phyloP scores from a whole-genome alignment of 35 echinoderm and acorn worm species.

The Lytechinus variegatus region DNA sequence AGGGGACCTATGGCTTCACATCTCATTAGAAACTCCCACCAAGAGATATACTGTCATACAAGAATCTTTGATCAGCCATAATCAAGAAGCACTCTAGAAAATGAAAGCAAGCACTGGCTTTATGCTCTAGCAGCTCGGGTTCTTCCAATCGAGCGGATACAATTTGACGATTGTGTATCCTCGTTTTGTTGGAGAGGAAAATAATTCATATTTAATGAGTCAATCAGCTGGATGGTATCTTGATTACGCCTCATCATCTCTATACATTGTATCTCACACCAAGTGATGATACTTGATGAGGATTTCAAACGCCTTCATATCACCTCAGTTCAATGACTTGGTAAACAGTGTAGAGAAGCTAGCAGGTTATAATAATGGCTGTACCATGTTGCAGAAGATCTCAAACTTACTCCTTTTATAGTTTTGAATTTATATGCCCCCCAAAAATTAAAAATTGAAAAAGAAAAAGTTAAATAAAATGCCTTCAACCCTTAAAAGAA shows the following conservation, averaged over 20 bases:
- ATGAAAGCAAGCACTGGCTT: not conserved
- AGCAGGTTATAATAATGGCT: too few species aligned
- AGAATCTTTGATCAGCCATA: not conserved
- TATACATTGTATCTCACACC: not conserved
- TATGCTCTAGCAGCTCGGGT: not conserved
- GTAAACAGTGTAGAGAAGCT: too few species aligned
- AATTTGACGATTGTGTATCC: not conserved
- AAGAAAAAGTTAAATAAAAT: too few species aligned
- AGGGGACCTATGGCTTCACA: not conserved
- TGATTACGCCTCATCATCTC: not conserved
- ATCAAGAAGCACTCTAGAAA: not conserved
- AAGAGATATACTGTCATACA: not conserved
- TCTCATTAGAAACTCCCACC: not conserved
- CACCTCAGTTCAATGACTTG: not conserved
- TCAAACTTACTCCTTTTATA: too few species aligned
- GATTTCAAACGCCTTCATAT: not conserved
- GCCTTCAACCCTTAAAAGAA: too few species aligned
- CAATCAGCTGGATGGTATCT: not conserved
- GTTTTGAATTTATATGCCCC: too few species aligned
- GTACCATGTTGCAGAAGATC: too few species aligned
- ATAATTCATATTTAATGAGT: not conserved
- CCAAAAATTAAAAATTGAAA: too few species aligned
- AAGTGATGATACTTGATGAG: too few species aligned
- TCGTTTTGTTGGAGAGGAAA: not conserved
- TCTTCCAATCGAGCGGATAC: not conserved